These are phyloP conservation scores for Phortica variegata DNA, from an alignment of 1,140 invertebrate species.

Conservation along the genomic window DNA sequence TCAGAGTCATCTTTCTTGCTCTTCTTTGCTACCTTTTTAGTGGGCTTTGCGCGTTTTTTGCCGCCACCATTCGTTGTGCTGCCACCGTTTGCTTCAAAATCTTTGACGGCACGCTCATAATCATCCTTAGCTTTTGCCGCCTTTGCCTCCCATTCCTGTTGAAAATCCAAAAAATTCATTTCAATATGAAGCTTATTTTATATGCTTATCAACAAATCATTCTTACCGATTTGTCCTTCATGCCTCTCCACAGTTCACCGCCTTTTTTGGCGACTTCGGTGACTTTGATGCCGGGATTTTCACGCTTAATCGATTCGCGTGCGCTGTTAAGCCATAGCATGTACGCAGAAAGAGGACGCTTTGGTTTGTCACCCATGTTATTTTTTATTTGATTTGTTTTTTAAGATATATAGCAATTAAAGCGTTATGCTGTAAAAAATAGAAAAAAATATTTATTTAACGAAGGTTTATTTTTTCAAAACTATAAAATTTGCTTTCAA, in stretches of 20 bases:
- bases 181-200: neutral
- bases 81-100: conserved; percentile 77
- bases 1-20: conserved; percentile 59
- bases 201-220: neutral
- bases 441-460: conserved; percentile 7
- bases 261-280: conserved; percentile 84
- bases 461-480: too few relatives aligned
- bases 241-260: conserved; percentile 80
- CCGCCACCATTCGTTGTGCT: conserved; percentile 59
- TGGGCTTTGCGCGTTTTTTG: conserved; percentile 53
- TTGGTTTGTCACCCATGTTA: conserved; percentile 82
- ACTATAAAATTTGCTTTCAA: too few relatives aligned
- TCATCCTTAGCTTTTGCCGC: conserved; percentile 81
- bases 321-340: conserved; percentile 86
- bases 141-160: conserved; percentile 86
- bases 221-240: conserved; percentile 78
- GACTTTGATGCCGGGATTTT: conserved; percentile 77
- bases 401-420: conserved; percentile 33
- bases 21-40: conserved; percentile 56
- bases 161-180: neutral
- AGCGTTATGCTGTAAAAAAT: conserved; percentile 31
- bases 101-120: conserved; percentile 82
- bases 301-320: conserved; percentile 76
- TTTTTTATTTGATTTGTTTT: conserved; percentile 50
- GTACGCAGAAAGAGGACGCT: conserved; percentile 81